Conservation (phyloP, 2,797 vertebrate species). For the Arrhamphus sclerolepis region DNA sequence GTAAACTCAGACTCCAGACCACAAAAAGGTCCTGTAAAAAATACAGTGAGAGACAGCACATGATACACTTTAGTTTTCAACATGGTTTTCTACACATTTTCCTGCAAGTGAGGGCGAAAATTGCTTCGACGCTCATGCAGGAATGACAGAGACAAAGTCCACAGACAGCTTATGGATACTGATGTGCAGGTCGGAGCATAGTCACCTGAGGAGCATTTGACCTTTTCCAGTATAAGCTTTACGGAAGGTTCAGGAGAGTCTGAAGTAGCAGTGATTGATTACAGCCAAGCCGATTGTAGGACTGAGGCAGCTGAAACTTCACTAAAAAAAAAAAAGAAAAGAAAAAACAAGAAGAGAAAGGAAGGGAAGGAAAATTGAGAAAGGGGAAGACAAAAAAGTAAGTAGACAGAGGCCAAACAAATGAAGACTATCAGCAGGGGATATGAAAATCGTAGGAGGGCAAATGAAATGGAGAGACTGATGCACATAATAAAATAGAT, state of each 20-base stretch:
- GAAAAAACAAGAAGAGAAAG: too few species aligned
- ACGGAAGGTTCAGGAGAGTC: not conserved
- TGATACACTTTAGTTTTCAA: not conserved
- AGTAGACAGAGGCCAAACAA: constrained; percentile 6
- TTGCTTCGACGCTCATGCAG: not conserved
- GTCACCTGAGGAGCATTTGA: not conserved
- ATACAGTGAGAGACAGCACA: constrained; percentile 17
- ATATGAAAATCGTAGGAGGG: constrained; percentile 10
- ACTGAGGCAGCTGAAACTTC: constrained; percentile 7
- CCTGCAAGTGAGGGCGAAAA: not conserved
- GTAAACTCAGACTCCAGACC: constrained; percentile 24
- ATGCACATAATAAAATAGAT: constrained; percentile 32
- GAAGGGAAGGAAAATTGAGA: not conserved
- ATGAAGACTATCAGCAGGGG: not conserved
- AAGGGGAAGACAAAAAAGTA: constrained; percentile 1
- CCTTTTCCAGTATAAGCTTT: constrained; percentile 10
- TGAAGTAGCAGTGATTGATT: constrained; percentile 6
- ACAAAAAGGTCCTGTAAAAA: constrained; percentile 13
- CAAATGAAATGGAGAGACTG: constrained; percentile 11
- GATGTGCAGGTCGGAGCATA: constrained; percentile 4
- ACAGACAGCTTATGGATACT: not conserved
- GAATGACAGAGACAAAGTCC: too few species aligned
- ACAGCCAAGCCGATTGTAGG: constrained; percentile 1
- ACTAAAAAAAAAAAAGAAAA: not conserved
- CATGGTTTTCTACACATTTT: too few species aligned